Percentiles rank a stretch among this genome's conserved stretches.
Evolutionary conservation across 2,113 vertebrate genomes (phyloP).

Genomic region (Chauna torquata): DNA sequence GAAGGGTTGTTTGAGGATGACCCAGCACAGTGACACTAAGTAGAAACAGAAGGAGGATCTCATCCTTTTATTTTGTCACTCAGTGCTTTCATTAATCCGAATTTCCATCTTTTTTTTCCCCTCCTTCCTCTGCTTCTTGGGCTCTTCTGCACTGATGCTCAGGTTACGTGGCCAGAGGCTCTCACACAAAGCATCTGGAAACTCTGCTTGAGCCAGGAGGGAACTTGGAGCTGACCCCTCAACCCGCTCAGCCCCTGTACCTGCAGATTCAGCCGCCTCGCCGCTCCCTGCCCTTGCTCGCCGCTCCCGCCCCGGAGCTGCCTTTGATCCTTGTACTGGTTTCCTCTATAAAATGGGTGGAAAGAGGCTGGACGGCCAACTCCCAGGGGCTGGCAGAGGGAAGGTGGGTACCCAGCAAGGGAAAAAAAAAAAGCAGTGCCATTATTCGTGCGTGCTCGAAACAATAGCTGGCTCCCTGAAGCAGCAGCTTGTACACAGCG

Average conservation of each 20-base stretch:
- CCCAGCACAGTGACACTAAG: fast-evolving
- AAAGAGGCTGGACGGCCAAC: background rate
- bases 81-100: background rate
- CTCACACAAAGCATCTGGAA: background rate
- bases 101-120: background rate
- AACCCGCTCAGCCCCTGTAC: fast-evolving
- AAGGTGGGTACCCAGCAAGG: background rate
- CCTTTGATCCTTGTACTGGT: background rate
- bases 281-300: fast-evolving
- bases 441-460: background rate
- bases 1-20: background rate
- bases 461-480: background rate
- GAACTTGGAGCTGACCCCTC: background rate
- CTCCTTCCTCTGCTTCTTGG: background rate
- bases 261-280: background rate
- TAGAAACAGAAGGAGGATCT: background rate
- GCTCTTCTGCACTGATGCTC: background rate
- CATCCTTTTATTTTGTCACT: background rate
- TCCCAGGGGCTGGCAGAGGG: background rate
- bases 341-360: background rate
- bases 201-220: background rate
- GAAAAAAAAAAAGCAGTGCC: background rate
- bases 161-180: background rate
- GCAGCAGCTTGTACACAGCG: fast-evolving
- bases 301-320: background rate